Base-by-base conservation (phyloP, 2,113 vertebrate species). In the Madoqua kirkii region DNA sequence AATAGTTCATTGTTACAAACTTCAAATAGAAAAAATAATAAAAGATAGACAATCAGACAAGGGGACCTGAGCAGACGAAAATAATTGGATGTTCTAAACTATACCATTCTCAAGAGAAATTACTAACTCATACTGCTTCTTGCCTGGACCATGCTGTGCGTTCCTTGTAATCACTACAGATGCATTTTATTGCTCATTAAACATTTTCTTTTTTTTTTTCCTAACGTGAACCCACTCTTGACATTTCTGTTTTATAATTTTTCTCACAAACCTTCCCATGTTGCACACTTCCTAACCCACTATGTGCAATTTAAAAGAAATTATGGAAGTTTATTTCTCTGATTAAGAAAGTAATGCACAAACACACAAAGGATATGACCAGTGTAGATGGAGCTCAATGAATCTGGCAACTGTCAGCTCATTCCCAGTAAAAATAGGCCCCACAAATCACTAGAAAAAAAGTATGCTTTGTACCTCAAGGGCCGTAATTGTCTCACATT, bases 401-500 rank as follows among this genome's bases (percentile, higher is more conserved):
- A 64, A 96, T 76, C 94, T 96, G 87, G 62, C 93, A 95, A 76
- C 85, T 93, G 94, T 62, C 92, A 96, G 54, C 31, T 95, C 31
- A 36, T 98, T 97, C 89, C 81, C 96, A 95, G 96, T 89, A 92
- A 98, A 98, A 98, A 1, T 29, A 52, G 59, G 16, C 0, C 45
- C 93, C 76, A 95, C 76, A 97, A 98, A 97, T 97, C 76, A 97
- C 33, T 82, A 13, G 76, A 67, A 98, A 85, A 85, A 88, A 88
- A 50, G 59, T 79, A 40, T 27, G 55, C 23, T 84, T 94, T 94
- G 16, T 62, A 97, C 48, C 52, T 87, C 91, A 85, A 96, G 92
- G 95, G 54, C 74, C 59, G 43, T 96, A 91, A 91, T 98, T 97
- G 96, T 97, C 83, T 96, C 86, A 67, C 82, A 94, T 98, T 98